Conservation (phyloP, 2,113 vertebrate genomes). For the Aplodontia rufa region DNA sequence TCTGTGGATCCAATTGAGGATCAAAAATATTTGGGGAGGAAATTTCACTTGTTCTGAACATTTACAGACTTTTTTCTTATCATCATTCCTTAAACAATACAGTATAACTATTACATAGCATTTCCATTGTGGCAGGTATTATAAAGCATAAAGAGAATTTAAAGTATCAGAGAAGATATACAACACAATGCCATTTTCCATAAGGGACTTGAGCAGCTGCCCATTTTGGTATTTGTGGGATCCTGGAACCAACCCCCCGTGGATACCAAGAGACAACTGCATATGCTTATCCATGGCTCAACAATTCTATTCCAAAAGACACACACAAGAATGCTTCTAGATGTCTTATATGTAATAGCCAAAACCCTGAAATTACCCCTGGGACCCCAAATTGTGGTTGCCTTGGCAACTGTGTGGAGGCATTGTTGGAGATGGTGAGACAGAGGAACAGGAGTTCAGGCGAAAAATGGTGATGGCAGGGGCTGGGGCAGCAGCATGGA, state of each 20-base stretch:
- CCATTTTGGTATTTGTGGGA: neutral
- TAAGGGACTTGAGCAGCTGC: neutral
- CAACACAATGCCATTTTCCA: neutral
- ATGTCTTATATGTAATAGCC: neutral
- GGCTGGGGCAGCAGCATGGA: neutral
- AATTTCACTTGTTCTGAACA: neutral
- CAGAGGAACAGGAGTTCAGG: neutral
- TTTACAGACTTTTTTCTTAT: neutral
- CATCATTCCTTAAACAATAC: neutral
- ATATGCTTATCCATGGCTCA: neutral
- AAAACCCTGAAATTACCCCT: slow-evolving; percentile 20
- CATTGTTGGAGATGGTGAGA: neutral
- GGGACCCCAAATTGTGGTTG: neutral
- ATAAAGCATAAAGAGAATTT: neutral
- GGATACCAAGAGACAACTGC: neutral
- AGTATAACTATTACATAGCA: neutral
- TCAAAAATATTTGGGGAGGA: neutral
- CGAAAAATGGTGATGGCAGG: neutral
- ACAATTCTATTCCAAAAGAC: slow-evolving; percentile 27
- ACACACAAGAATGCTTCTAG: slow-evolving; percentile 11
- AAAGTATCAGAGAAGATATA: neutral
- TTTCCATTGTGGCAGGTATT: neutral
- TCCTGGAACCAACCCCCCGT: neutral
- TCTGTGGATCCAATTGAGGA: neutral
- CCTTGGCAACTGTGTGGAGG: neutral